Percentiles rank a stretch among this genome's conserved stretches.
These are phyloP conservation scores for Patella pellucida DNA, from an alignment of 2,888 invertebrate genomes.

Conservation along the genomic window DNA sequence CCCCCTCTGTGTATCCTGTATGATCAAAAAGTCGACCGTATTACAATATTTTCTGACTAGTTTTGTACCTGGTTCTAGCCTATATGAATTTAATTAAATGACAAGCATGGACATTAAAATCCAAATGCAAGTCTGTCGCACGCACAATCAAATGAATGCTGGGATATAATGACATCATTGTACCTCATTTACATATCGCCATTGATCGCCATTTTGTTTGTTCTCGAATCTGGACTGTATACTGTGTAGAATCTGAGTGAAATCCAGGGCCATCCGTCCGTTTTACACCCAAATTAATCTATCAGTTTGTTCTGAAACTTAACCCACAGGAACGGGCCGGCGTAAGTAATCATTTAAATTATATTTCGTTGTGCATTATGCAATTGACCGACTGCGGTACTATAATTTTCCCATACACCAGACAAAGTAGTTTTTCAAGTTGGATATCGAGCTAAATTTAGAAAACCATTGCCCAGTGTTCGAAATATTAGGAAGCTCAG, in stretches of 20 bases:
- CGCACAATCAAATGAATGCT: slow-evolving; percentile 41
- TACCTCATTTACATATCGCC: slow-evolving; percentile 62
- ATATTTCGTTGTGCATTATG: slow-evolving; percentile 4
- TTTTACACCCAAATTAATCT: slow-evolving; percentile 49
- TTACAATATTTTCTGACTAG: too few species aligned
- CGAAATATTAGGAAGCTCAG: too few species aligned
- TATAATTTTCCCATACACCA: not conserved
- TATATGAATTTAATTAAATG: too few species aligned
- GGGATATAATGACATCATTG: slow-evolving; percentile 60
- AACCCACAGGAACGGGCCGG: slow-evolving; percentile 67
- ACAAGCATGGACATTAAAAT: not conserved
- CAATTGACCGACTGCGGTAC: not conserved
- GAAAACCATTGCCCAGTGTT: too few species aligned
- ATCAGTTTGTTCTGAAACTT: slow-evolving; percentile 51
- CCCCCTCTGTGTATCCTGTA: too few species aligned
- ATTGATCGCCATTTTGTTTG: slow-evolving; percentile 64
- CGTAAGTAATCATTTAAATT: slow-evolving; percentile 55
- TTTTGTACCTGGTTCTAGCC: too few species aligned
- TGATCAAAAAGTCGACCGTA: too few species aligned
- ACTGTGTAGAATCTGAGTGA: slow-evolving; percentile 47
- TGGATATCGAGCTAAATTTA: too few species aligned
- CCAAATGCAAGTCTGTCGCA: not conserved
- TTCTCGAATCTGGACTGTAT: slow-evolving; percentile 38
- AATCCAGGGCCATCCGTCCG: slow-evolving; percentile 57
- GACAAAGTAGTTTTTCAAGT: not conserved